phyloP scores from a whole-genome alignment of 1,140 invertebrate genomes.

The Chrysoperla carnea region DNA sequence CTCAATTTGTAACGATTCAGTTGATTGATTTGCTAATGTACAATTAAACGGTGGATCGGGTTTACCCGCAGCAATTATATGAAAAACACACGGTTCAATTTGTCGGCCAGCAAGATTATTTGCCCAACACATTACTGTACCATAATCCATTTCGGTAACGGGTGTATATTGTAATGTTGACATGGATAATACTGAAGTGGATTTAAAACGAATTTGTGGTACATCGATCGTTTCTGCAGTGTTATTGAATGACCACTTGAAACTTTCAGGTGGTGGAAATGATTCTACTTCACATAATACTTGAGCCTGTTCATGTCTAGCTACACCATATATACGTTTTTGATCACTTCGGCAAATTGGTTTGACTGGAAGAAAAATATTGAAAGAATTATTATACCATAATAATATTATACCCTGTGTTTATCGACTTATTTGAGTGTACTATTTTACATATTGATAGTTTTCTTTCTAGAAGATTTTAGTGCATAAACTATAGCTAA shows the following conservation, averaged over 20 bases:
- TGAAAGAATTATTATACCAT: neutral
- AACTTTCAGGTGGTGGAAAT: constrained; percentile 63
- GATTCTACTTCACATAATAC: constrained; percentile 74
- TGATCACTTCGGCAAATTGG: constrained; percentile 64
- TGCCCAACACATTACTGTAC: constrained; percentile 48
- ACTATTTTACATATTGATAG: constrained; percentile 1
- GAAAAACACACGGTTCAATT: constrained; percentile 50
- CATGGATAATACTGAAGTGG: constrained; percentile 36
- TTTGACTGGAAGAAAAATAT: constrained; percentile 42
- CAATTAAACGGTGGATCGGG: constrained; percentile 68
- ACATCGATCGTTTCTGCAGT: constrained; percentile 65
- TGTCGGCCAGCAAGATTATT: constrained; percentile 46
- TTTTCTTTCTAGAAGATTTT: neutral
- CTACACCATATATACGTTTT: constrained; percentile 68
- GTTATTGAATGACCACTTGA: constrained; percentile 82
- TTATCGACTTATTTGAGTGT: too few relatives aligned
- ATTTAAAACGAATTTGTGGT: constrained; percentile 36
- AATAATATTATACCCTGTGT: neutral
- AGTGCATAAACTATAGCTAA: neutral
- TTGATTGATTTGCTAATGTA: constrained; percentile 58
- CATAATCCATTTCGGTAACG: constrained; percentile 56
- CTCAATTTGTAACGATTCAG: constrained; percentile 57
- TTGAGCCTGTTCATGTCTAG: constrained; percentile 59
- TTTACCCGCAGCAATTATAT: constrained; percentile 55
- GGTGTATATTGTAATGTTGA: constrained; percentile 65